These are phyloP conservation scores for silkworm (Bombyx mori) DNA, from an alignment of 1,140 invertebrate genomes.

Conservation along the genomic window DNA sequence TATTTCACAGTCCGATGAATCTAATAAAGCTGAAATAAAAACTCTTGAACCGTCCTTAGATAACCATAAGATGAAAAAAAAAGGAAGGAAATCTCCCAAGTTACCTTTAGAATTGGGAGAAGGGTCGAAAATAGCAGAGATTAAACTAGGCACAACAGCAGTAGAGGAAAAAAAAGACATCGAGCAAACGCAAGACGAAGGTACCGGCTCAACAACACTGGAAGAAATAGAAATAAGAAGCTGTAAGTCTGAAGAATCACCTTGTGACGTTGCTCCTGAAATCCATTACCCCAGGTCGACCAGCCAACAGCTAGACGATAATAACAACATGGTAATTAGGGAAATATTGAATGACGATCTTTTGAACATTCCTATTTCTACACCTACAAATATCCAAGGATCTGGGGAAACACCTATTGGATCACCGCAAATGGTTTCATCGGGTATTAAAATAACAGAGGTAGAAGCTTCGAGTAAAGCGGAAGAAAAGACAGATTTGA, in stretches of 20 bases:
- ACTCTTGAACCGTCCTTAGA: conserved; percentile 8
- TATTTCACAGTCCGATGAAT: not conserved
- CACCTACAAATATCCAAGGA: conserved; percentile 26
- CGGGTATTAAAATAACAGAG: conserved; percentile 22
- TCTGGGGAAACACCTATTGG: conserved; percentile 36
- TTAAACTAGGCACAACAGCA: not conserved
- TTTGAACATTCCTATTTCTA: conserved; percentile 6
- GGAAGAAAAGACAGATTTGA: conserved; percentile 47
- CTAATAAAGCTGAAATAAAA: conserved; percentile 5
- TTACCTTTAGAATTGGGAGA: not conserved
- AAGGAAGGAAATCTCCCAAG: conserved; percentile 11
- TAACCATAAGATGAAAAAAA: conserved; percentile 6
- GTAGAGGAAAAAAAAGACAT: not conserved
- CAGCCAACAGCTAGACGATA: conserved; percentile 41
- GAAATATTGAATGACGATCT: conserved; percentile 26
- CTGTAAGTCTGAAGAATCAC: conserved; percentile 21
- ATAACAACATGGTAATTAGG: conserved; percentile 48
- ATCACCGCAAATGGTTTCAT: conserved; percentile 10
- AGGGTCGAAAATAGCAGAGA: not conserved
- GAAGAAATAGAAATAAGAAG: conserved; percentile 22
- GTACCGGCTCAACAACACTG: no score
- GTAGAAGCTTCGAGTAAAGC: conserved; percentile 14
- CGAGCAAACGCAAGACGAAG: no score
- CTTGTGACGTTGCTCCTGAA: conserved; percentile 38
- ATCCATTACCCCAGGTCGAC: conserved; percentile 43